Base-by-base conservation (phyloP, 1,140 invertebrate genomes). In the Drosophila lowei region DNA sequence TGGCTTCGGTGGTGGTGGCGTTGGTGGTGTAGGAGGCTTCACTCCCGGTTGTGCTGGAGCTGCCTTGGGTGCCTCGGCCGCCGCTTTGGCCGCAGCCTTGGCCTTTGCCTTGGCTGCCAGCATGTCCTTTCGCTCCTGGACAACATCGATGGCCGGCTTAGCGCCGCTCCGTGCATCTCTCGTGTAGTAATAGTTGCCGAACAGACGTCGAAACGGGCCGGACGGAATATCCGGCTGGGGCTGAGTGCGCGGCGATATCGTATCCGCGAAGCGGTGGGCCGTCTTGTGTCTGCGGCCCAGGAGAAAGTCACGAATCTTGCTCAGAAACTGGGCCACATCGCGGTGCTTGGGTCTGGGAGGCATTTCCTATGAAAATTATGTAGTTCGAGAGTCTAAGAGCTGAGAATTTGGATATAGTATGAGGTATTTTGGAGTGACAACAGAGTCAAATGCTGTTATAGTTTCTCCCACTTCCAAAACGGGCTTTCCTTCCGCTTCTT, bases 221-320 rank as follows among this genome's bases (percentile, higher is more conserved):
- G 41, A 25, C 0, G 80, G 64, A 46, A 75, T 48, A 0, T 38
- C 11, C 1, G 79, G 61, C 0, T 28, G 43, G 6, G 62, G 44
- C 11, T 52, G 50, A 15, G 34, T 77, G 1, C 70, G 60, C 11
- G 65, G 43, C 3, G 77, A 68, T 3, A 83, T 0, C 0, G 25
- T 66, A 7, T 89, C 78, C 0, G 59, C 52, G 15, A 50, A 76
- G 0, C 83, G 75, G 25, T 55, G 66, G 5, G 43, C 42, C 3
- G 78, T 72, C 0, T 61, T 43, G 21, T 88, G 70, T 2, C 50
- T 65, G 7, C 81, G 70, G 1, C 81, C 81, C 44, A 86, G 28
- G 0, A 88, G 48, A 46, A 86, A 86, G n/a, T 88, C 34, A n/a
- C 81, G 81, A 0, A 86, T 0, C 2, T 58, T 54, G 16, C 77